A percentile compares a stretch with the other conserved stretches of the same genome.
Evolutionary conservation across 2,888 invertebrate genomes (phyloP).

Genomic region (Blera fallax): DNA sequence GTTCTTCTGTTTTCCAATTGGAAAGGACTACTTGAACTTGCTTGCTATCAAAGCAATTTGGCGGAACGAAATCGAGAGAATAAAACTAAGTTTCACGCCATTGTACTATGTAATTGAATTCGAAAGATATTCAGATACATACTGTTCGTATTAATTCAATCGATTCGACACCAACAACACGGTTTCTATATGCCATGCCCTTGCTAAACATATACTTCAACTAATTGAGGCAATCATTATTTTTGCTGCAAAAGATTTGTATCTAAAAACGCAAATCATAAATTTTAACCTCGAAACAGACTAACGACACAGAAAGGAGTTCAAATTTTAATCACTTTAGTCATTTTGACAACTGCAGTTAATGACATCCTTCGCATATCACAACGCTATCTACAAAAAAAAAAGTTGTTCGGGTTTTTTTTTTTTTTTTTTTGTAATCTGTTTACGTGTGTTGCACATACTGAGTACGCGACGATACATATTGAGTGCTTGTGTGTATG

Average conservation of each 20-base stretch:
- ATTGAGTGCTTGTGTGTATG: slow-evolving; percentile 40
- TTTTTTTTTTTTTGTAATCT: too few relatives aligned
- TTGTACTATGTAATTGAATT: not conserved
- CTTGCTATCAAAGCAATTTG: too few relatives aligned
- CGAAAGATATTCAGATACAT: not conserved
- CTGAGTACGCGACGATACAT: slow-evolving; percentile 26
- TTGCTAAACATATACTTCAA: slow-evolving; percentile 20
- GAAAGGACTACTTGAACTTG: too few relatives aligned
- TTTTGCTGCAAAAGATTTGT: slow-evolving; percentile 21
- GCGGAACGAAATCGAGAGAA: too few relatives aligned
- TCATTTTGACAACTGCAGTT: slow-evolving; percentile 56
- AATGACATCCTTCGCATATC: slow-evolving; percentile 67
- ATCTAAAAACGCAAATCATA: slow-evolving; percentile 63
- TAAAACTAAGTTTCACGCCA: too few relatives aligned
- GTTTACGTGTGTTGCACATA: slow-evolving; percentile 11
- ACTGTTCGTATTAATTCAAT: not conserved
- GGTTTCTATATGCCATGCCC: not conserved
- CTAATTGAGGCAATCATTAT: slow-evolving; percentile 54
- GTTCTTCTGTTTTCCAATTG: not conserved
- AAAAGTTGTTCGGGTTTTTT: too few relatives aligned
- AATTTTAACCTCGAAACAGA: slow-evolving; percentile 53
- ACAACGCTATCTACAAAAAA: slow-evolving; percentile 27
- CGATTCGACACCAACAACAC: not conserved
- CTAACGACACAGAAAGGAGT: slow-evolving; percentile 30
- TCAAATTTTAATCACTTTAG: slow-evolving; percentile 59